phyloP scores from a whole-genome alignment of 2,113 vertebrate species.

The Thalassarche chlororhynchos region DNA sequence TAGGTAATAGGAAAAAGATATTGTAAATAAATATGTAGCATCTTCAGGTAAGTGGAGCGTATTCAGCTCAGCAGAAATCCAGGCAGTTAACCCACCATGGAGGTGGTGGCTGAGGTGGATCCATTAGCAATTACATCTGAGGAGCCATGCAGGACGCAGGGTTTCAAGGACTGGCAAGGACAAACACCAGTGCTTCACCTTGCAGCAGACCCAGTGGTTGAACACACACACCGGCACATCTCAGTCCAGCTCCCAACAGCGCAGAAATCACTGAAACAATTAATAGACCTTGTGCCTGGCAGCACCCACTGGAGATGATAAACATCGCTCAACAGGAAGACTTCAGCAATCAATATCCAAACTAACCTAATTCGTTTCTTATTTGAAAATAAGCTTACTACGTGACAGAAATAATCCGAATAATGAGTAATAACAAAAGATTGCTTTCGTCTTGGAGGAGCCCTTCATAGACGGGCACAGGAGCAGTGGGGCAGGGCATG shows the following conservation, averaged over 20 bases:
- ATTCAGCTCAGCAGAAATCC: conserved; percentile 24
- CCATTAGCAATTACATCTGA: background rate
- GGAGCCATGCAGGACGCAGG: background rate
- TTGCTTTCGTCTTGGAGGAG: background rate
- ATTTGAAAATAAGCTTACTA: background rate
- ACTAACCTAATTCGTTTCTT: background rate
- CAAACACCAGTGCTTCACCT: background rate
- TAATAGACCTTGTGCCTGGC: background rate
- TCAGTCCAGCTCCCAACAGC: background rate
- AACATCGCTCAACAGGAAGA: background rate
- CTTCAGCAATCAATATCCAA: background rate
- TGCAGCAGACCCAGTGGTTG: background rate
- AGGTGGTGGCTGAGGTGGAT: background rate
- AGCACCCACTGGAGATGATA: conserved; percentile 8
- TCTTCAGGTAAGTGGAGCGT: background rate
- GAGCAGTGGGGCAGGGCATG: background rate
- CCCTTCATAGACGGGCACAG: background rate
- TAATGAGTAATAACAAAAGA: background rate
- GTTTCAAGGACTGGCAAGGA: background rate
- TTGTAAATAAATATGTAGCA: background rate
- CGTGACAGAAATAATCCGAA: background rate
- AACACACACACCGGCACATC: background rate
- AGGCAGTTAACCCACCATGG: background rate
- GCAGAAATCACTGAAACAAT: background rate
- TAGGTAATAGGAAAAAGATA: background rate